These are phyloP conservation scores for Enteromius afrohamiltoni DNA, from an alignment of 2,797 vertebrate species.

Conservation along the genomic window DNA sequence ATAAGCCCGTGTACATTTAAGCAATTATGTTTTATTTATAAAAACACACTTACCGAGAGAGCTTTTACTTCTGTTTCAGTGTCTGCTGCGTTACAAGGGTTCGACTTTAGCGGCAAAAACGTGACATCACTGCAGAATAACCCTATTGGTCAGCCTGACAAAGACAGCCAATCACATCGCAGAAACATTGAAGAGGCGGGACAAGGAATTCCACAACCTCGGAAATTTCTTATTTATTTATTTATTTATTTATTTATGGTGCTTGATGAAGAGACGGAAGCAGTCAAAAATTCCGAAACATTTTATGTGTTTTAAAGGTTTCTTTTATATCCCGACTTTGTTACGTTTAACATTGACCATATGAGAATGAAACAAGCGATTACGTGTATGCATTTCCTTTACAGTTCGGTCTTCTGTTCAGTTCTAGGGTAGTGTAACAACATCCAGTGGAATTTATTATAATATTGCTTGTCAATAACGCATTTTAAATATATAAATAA, in stretches of 20 bases:
- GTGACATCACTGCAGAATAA: background rate
- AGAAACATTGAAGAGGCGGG: constrained; percentile 4
- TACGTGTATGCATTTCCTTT: background rate
- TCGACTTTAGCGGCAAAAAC: constrained; percentile 79
- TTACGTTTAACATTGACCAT: background rate
- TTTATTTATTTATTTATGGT: background rate
- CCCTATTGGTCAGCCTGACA: constrained; percentile 68
- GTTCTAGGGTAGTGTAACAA: background rate
- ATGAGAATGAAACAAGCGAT: background rate
- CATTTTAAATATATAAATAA: background rate
- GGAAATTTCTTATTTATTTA: background rate
- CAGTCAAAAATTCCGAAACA: background rate
- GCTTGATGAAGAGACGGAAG: background rate
- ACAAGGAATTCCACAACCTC: background rate
- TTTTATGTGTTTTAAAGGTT: background rate
- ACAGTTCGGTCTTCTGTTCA: background rate
- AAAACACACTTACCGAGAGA: constrained; percentile 3
- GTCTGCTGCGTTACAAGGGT: background rate
- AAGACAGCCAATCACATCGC: constrained; percentile 49
- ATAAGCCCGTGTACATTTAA: background rate
- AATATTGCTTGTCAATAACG: background rate
- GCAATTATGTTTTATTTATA: background rate
- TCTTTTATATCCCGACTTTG: background rate
- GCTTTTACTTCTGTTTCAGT: background rate
- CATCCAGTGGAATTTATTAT: background rate